These are phyloP conservation scores for Hydractinia symbiolongicarpus DNA, from an alignment of 30 jellyfish, hydroid and myxozoan genomes.

Conservation along the genomic window DNA sequence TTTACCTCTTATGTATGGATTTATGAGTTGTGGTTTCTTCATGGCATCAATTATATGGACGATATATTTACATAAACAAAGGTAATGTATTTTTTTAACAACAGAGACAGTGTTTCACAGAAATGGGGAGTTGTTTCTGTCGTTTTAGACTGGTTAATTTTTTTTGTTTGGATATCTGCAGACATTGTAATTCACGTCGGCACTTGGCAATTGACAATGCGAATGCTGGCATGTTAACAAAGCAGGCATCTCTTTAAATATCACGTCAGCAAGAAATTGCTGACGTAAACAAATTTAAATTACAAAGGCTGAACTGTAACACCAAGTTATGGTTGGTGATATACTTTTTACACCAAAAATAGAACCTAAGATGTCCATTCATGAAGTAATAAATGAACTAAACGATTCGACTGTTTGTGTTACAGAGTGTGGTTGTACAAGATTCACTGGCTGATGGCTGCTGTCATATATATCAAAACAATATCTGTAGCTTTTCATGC, in stretches of 20 bases:
- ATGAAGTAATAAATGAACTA: too few species aligned
- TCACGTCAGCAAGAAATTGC: too few species aligned
- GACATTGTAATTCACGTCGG: background rate
- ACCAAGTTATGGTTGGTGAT: too few species aligned
- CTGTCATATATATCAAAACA: conserved; percentile 65
- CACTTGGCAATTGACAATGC: background rate
- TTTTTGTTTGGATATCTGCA: background rate
- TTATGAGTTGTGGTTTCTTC: conserved; percentile 55
- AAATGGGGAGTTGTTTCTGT: too few species aligned
- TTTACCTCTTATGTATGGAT: conserved; percentile 67
- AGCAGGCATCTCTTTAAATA: too few species aligned
- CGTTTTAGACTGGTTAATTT: background rate
- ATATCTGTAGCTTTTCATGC: conserved; percentile 84
- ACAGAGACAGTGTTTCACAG: too few species aligned
- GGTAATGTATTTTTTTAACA: conserved; percentile 32
- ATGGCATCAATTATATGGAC: conserved; percentile 63
- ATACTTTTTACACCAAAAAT: too few species aligned
- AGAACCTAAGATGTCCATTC: too few species aligned
- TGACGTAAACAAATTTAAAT: too few species aligned
- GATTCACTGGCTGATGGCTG: conserved; percentile 94
- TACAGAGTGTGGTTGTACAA: conserved; percentile 87
- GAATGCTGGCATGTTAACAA: too few species aligned
- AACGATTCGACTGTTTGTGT: background rate
- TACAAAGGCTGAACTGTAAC: too few species aligned
- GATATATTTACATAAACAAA: conserved; percentile 38